Base-by-base conservation (phyloP, 2,113 vertebrate genomes). In the Carassius carassius region DNA sequence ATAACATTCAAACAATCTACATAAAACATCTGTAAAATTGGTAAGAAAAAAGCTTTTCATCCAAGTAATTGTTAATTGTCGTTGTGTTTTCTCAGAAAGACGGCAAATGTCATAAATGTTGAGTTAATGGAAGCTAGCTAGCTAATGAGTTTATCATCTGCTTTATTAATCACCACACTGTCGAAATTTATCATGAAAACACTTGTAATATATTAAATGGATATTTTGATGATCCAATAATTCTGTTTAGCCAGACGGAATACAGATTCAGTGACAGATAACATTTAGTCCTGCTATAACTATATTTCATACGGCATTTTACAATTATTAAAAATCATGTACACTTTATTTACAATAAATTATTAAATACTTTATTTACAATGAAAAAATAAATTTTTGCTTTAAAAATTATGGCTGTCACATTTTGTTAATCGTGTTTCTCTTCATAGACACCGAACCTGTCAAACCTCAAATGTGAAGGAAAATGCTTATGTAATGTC, bases 71-170 rank as follows among this genome's bases (percentile, higher is more conserved):
- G 32, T 10, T n/a, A 37, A 69, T 21, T 32, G 25, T 70, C 6
- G 25, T n/a, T 72, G 58, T 82, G 32, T 72, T 70, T 58, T 58
- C 29, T 70, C 56, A 49, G 23, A 21, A 81, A 25, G 19, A 56
- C 47, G 19, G 32, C 7, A 37, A 56, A 56, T 82, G 65, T 16
- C 17, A 54, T 72, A 82, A 41, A 82, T 51, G 65, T 73, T 13
- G 12, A 82, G 67, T 72, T 82, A 82, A 17, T 25, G 65, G 41
- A 41, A 72, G 81, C 81, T 82, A 82, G 81, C 67, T 72, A 21
- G 81, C 81, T 82, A 82, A 72, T 82, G 81, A 82, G 81, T 82
- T 82, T 14, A 41, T 72, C 56, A 54, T 72, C 19, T 82, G 81
- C 49, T 73, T 37, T 82, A 82, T 82, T 82, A 56, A 70, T 72